Percentiles rank a stretch among this genome's conserved stretches.
Conservation (phyloP, 2,888 invertebrate genomes). For the Drosophila rubida region DNA sequence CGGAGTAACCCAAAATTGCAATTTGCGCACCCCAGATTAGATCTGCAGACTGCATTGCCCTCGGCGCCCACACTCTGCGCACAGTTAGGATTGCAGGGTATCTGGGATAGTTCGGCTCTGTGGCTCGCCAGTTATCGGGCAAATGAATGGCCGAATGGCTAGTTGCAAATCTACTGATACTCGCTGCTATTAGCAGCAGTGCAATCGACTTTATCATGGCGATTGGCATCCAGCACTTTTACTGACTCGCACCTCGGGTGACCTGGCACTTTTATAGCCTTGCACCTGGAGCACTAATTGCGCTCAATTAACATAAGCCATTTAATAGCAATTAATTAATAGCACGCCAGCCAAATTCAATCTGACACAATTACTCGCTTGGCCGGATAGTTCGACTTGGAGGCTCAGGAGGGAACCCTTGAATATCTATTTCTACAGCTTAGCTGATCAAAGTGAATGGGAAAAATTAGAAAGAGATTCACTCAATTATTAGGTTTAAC, state of each 20-base stretch:
- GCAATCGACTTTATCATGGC: constrained; percentile 13
- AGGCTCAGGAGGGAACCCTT: not conserved
- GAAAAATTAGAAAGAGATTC: too few species aligned
- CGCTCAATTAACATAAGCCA: constrained; percentile 20
- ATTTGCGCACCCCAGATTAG: constrained; percentile 45
- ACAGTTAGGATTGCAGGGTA: constrained; percentile 7
- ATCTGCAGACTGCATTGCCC: constrained; percentile 35
- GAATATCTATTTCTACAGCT: too few species aligned
- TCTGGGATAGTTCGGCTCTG: not conserved
- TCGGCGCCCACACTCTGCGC: constrained; percentile 30
- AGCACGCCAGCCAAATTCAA: not conserved
- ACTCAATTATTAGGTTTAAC: too few species aligned
- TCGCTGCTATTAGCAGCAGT: constrained; percentile 2
- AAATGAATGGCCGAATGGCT: not conserved
- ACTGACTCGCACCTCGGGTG: constrained; percentile 22
- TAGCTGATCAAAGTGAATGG: not conserved
- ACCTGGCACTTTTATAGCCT: constrained; percentile 36
- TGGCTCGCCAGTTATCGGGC: not conserved
- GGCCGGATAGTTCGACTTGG: not conserved
- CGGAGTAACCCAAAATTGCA: constrained; percentile 33
- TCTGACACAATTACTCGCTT: not conserved
- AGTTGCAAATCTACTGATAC: not conserved
- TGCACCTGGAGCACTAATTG: constrained; percentile 24
- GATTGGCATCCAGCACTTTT: constrained; percentile 12
- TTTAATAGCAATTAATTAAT: constrained; percentile 30